phyloP scores from a whole-genome alignment of 2,888 invertebrate genomes.

The Drosophila anomalipes region DNA sequence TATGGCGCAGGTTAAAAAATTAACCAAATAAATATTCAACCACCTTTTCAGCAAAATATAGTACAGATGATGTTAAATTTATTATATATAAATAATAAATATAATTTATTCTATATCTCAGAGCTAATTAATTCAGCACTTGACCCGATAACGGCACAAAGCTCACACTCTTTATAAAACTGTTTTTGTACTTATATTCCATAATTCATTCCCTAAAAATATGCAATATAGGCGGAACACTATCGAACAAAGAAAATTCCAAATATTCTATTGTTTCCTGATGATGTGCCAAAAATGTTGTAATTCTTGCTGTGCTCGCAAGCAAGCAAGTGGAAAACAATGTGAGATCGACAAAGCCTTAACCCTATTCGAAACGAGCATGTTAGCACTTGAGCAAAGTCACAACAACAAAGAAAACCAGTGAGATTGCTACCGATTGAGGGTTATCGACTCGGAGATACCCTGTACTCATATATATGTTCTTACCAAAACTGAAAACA shows the following conservation, averaged over 20 bases:
- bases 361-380: constrained; percentile 23
- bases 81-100: neutral
- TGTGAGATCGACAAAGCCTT: constrained; percentile 32
- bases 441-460: neutral
- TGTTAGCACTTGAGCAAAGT: constrained; percentile 38
- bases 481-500: neutral
- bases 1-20: neutral
- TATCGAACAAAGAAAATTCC: constrained; percentile 31
- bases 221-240: constrained; percentile 25
- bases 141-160: neutral
- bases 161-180: neutral
- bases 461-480: neutral
- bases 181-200: neutral
- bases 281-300: constrained; percentile 14
- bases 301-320: constrained; percentile 20
- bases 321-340: constrained; percentile 55
- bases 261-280: constrained; percentile 27
- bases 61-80: neutral
- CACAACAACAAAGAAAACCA: constrained; percentile 29
- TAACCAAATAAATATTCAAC: neutral
- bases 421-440: too few species aligned
- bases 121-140: neutral
- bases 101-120: neutral
- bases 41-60: neutral
- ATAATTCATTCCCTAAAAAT: constrained; percentile 15